phyloP scores from a whole-genome alignment of 2,888 invertebrate genomes.

The Alloscopus bannaensis region DNA sequence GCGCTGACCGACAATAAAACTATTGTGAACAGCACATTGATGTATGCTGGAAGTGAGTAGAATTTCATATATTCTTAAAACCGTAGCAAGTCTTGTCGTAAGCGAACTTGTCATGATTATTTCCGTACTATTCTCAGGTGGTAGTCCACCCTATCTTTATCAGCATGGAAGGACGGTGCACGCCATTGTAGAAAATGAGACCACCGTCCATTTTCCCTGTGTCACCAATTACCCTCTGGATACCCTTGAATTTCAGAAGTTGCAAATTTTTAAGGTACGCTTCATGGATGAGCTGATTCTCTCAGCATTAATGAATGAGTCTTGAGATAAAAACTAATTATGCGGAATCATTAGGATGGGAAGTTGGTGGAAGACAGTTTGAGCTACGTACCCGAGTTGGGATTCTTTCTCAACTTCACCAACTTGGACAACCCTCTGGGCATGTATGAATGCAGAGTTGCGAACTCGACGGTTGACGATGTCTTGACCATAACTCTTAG shows the following conservation, averaged over 20 bases:
- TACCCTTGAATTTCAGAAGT: not conserved
- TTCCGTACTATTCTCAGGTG: constrained; percentile 13
- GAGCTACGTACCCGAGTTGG: constrained; percentile 34
- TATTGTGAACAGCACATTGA: constrained; percentile 30
- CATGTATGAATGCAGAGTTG: constrained; percentile 42
- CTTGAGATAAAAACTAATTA: not conserved
- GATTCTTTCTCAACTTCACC: constrained; percentile 48
- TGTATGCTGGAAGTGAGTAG: constrained; percentile 44
- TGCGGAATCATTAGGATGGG: constrained; percentile 30
- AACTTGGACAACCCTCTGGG: constrained; percentile 30
- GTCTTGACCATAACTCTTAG: constrained; percentile 14
- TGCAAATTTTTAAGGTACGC: constrained; percentile 43
- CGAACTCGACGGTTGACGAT: constrained; percentile 32
- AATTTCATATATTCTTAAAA: not conserved
- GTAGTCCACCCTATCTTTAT: constrained; percentile 24
- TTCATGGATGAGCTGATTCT: not conserved
- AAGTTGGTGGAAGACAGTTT: constrained; percentile 24
- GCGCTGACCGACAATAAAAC: not conserved
- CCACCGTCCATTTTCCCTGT: constrained; percentile 34
- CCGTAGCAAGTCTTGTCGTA: not conserved
- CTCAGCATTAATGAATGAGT: not conserved
- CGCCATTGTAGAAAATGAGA: constrained; percentile 23
- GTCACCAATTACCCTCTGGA: constrained; percentile 42
- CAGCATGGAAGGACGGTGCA: constrained; percentile 27
- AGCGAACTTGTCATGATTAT: not conserved